Evolutionary conservation across 2,797 vertebrate species (phyloP).

Genomic region (Sarcophilus harrisii): DNA sequence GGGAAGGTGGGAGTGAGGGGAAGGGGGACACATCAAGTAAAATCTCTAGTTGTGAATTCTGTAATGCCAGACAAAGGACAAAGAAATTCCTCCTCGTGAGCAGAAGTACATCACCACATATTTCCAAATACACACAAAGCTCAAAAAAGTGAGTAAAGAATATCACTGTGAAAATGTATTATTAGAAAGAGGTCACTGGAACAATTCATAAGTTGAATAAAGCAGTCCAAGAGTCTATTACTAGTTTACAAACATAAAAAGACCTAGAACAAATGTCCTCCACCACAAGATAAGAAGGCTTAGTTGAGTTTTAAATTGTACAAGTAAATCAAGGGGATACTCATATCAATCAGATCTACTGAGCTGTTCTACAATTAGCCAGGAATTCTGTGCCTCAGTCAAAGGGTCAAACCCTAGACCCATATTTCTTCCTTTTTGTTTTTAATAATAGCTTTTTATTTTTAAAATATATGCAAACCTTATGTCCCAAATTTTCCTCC

Average conservation of each 20-base stretch:
- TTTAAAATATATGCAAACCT: too few relatives aligned
- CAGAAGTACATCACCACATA: neutral
- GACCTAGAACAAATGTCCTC: neutral
- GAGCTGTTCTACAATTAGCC: neutral
- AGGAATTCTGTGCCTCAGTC: slow-evolving; percentile 37
- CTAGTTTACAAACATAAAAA: neutral
- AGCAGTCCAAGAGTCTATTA: neutral
- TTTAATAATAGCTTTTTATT: too few relatives aligned
- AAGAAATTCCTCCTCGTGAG: neutral
- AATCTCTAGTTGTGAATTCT: neutral
- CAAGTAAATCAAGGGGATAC: neutral
- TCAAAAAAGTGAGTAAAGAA: neutral
- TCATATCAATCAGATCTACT: neutral
- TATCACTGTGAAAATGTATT: neutral
- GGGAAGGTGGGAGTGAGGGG: neutral
- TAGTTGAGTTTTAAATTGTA: neutral
- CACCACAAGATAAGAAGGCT: neutral
- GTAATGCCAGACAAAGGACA: neutral
- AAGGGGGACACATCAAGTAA: neutral
- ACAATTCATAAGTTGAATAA: neutral
- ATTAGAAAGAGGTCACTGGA: neutral
- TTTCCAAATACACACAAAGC: neutral
- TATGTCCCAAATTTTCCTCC: too few relatives aligned
- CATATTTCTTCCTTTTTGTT: slow-evolving; percentile 53
- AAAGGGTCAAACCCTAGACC: slow-evolving; percentile 53